Evolutionary conservation across 2,797 vertebrate species (phyloP).

Genomic region (Cuculus canorus): DNA sequence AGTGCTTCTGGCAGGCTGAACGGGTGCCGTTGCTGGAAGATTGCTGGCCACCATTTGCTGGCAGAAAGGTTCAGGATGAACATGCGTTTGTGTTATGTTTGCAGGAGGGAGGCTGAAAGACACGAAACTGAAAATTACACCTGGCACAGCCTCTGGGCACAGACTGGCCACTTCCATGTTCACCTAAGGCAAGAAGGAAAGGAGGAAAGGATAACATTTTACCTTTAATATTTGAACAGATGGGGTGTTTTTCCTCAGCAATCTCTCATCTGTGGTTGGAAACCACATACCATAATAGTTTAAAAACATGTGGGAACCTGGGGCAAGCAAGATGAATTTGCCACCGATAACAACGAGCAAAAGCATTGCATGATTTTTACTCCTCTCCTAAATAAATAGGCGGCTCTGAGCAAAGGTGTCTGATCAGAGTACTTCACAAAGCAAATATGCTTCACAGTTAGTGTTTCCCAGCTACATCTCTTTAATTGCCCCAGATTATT

Average conservation of each 20-base stretch:
- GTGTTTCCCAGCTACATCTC: neutral
- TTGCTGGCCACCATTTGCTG: neutral
- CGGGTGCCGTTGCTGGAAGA: fast-evolving
- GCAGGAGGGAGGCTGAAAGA: neutral
- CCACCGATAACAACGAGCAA: neutral
- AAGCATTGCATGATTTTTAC: neutral
- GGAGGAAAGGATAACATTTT: neutral
- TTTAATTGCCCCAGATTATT: neutral
- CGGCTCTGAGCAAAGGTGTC: neutral
- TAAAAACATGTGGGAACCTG: neutral
- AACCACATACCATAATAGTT: neutral
- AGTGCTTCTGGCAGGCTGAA: neutral
- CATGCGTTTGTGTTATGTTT: neutral
- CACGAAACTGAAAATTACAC: neutral
- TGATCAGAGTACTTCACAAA: neutral
- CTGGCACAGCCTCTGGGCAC: neutral
- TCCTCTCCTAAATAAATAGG: neutral
- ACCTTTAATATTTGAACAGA: neutral
- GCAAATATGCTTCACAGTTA: neutral
- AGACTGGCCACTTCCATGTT: neutral
- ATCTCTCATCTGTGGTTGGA: neutral
- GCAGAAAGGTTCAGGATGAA: neutral
- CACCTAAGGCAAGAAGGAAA: neutral
- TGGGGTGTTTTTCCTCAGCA: neutral
- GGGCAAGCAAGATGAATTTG: neutral